Conservation (phyloP, 2,888 invertebrate genomes). For the Nemurella pictetii region DNA sequence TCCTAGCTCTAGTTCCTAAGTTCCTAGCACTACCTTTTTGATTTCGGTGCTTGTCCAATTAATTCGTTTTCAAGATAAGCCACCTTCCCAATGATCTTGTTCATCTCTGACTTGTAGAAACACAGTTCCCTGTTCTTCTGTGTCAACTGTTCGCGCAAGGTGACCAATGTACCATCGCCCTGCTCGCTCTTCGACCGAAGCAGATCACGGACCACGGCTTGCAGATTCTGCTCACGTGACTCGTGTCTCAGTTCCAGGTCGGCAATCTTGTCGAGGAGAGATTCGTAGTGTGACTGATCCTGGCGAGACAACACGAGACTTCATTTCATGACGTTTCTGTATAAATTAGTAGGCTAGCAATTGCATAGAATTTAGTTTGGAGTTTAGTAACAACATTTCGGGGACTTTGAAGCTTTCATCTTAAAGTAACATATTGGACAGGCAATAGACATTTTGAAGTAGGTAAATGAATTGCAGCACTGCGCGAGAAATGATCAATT, state of each 20-base stretch:
- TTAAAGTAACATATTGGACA: no score
- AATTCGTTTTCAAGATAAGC: neutral
- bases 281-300: constrained; percentile 44
- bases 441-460: neutral
- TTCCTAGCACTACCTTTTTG: neutral
- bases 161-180: neutral
- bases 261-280: constrained; percentile 49
- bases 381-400: no score
- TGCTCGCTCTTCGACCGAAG: constrained; percentile 15
- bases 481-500: no score
- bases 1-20: neutral
- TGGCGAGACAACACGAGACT: constrained; percentile 30
- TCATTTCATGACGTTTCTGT: no score
- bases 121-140: constrained; percentile 46
- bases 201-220: constrained; percentile 54
- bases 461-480: neutral
- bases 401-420: no score
- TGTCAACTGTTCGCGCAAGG: constrained; percentile 42
- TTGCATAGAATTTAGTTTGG: no score
- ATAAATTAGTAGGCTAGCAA: no score
- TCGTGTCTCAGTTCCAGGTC: constrained; percentile 55
- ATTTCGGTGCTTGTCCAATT: neutral
- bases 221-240: constrained; percentile 55
- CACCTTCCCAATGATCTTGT: constrained; percentile 40
- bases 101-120: constrained; percentile 46